Percentiles rank a stretch among this genome's conserved stretches.
Evolutionary conservation across 2,113 vertebrate genomes (phyloP).

Genomic region (Nesogale talazaci): DNA sequence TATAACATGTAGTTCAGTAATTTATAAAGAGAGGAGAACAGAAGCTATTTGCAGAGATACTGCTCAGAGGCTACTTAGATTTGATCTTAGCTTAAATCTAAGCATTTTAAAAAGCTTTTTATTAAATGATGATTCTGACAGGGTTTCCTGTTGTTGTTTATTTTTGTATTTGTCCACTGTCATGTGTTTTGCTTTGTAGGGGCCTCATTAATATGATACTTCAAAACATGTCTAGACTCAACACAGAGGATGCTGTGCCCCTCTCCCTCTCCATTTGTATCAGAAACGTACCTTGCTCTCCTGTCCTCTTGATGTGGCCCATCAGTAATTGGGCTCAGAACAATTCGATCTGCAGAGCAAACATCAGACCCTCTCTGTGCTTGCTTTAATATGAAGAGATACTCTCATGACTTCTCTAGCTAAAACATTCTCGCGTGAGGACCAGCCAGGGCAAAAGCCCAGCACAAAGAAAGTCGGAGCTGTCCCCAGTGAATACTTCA

Average conservation of each 20-base stretch:
- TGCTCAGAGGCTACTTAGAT: conserved; percentile 30
- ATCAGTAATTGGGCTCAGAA: background rate
- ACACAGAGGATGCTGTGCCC: background rate
- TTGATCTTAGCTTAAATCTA: conserved; percentile 10
- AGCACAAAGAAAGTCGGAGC: background rate
- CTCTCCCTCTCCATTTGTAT: background rate
- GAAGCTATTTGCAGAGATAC: conserved; percentile 23
- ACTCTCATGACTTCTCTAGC: background rate
- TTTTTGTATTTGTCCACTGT: background rate
- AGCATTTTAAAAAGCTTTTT: background rate
- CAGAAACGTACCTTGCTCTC: background rate
- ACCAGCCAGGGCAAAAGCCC: background rate
- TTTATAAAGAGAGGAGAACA: conserved; percentile 15
- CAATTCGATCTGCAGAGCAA: background rate
- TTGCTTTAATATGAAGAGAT: background rate
- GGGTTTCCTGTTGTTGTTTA: too few species aligned
- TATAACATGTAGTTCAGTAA: conserved; percentile 42
- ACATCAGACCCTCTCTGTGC: background rate
- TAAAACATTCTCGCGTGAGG: background rate
- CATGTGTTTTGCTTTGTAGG: background rate
- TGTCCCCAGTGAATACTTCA: background rate
- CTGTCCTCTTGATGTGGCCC: background rate
- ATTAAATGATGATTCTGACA: background rate
- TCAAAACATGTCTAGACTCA: conserved; percentile 14
- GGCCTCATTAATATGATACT: background rate